Conservation (phyloP, 2,888 invertebrate species). For the Leucophora obtusa region DNA sequence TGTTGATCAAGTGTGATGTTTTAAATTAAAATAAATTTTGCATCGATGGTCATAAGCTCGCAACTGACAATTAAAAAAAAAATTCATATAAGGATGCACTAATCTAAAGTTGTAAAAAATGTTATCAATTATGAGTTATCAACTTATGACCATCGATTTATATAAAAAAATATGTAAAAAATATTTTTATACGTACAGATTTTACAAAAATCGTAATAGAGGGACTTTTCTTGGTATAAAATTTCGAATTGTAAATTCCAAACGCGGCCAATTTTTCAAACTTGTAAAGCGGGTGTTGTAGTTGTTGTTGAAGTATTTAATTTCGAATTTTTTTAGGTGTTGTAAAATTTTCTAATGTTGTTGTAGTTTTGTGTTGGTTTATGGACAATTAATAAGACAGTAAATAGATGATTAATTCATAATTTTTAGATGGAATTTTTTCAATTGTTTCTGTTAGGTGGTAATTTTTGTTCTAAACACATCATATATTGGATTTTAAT, state of each 20-base stretch:
- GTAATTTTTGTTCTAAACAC: conserved; percentile 34
- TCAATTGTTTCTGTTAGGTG: conserved; percentile 62
- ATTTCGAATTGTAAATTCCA: conserved; percentile 42
- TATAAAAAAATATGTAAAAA: too few species aligned
- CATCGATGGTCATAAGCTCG: too few species aligned
- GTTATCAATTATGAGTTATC: too few species aligned
- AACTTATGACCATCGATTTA: too few species aligned
- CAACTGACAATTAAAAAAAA: too few species aligned
- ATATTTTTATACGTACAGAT: conserved; percentile 55
- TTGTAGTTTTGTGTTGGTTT: conserved; percentile 36
- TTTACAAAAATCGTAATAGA: conserved; percentile 59
- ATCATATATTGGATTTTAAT: conserved; percentile 34
- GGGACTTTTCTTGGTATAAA: conserved; percentile 65
- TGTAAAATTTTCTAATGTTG: background rate
- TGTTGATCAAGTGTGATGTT: too few species aligned
- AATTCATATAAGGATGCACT: too few species aligned
- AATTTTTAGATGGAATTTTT: conserved; percentile 24
- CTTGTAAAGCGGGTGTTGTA: conserved; percentile 49
- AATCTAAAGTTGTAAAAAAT: too few species aligned
- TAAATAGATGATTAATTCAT: conserved; percentile 19
- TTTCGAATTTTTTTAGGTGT: conserved; percentile 53
- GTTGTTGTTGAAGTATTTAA: conserved; percentile 62
- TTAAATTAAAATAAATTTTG: too few species aligned
- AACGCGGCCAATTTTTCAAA: conserved; percentile 44
- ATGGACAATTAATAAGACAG: conserved; percentile 23